Percentiles rank a stretch among this genome's conserved stretches.
Conservation (phyloP, 2,888 invertebrate genomes). For the Epistrophe eligans region DNA sequence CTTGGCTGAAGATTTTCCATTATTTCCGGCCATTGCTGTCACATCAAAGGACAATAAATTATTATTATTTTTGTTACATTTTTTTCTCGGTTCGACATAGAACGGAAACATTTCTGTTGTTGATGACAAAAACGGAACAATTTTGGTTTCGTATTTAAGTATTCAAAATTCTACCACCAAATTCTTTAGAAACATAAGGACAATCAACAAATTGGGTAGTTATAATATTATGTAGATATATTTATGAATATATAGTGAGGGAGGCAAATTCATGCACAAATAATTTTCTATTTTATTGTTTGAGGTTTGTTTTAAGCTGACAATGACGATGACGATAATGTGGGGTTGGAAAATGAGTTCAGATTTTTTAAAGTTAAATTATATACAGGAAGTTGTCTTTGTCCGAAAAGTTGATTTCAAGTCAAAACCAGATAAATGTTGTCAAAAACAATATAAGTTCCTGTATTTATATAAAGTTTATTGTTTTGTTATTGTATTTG, state of each 20-base stretch:
- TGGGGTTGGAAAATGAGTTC: background rate
- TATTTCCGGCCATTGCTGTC: background rate
- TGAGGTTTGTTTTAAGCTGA: background rate
- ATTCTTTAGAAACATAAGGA: background rate
- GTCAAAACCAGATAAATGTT: background rate
- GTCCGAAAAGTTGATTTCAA: background rate
- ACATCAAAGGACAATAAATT: background rate
- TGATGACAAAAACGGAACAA: background rate
- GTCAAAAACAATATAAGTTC: constrained; percentile 10
- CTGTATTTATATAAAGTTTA: too few relatives aligned
- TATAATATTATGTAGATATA: too few relatives aligned
- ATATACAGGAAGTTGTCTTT: background rate
- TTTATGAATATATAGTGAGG: background rate
- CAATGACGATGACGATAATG: background rate
- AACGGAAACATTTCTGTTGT: background rate
- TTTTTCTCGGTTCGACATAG: background rate
- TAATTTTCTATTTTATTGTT: background rate
- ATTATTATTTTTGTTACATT: background rate
- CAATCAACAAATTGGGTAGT: background rate
- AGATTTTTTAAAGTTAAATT: background rate
- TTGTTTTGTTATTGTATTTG: too few relatives aligned
- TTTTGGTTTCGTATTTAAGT: background rate
- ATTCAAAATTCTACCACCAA: background rate
- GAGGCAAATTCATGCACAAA: background rate
- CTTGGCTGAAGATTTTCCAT: background rate